Percentiles rank a stretch among this genome's conserved stretches.
phyloP scores from a whole-genome alignment of 2,888 invertebrate genomes.

The Morpho achilles region DNA sequence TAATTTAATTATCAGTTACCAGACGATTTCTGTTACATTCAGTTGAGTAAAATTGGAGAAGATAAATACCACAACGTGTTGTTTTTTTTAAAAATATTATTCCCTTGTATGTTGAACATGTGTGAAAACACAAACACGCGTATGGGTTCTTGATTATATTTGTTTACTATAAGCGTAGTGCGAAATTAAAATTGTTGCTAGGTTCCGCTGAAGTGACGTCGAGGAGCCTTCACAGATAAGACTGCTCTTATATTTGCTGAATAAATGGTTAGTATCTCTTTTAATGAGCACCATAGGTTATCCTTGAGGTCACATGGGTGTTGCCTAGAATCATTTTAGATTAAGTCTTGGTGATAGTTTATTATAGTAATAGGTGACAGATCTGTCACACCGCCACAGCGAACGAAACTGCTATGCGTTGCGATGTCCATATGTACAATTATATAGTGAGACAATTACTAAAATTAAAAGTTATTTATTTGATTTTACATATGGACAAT shows the following conservation, averaged over 20 bases:
- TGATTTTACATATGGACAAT: conserved; percentile 5
- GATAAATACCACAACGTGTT: conserved; percentile 64
- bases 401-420: conserved; percentile 55
- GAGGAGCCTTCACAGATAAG: not conserved
- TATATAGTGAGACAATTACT: no score
- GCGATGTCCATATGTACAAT: conserved; percentile 43
- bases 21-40: conserved; percentile 69
- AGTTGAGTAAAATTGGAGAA: conserved; percentile 72
- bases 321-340: conserved; percentile 33
- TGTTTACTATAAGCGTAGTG: conserved; percentile 60
- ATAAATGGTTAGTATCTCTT: not conserved
- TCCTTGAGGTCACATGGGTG: conserved; percentile 28
- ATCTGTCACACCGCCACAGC: conserved; percentile 69
- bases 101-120: conserved; percentile 51
- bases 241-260: conserved; percentile 1
- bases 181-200: conserved; percentile 48
- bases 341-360: conserved; percentile 64
- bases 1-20: conserved; percentile 75
- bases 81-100: conserved; percentile 61
- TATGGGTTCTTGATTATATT: conserved; percentile 39
- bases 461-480: not conserved
- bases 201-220: conserved; percentile 37
- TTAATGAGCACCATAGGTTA: not conserved
- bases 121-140: conserved; percentile 38
- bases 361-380: conserved; percentile 65